Conservation (phyloP, 2,888 invertebrate genomes). For the Polia nebulosa region DNA sequence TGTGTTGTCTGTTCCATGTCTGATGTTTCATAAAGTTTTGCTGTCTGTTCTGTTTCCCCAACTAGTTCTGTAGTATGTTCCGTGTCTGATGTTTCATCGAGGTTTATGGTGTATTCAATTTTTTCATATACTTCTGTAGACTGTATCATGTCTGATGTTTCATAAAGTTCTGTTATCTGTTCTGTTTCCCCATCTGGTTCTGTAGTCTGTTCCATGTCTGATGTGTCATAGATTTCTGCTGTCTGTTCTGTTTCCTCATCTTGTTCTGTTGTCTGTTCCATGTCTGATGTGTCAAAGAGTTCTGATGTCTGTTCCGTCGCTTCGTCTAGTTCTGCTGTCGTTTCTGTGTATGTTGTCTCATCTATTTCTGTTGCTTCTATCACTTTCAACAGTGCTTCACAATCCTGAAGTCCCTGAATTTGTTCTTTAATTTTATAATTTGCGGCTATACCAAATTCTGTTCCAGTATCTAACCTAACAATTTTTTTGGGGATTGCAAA, state of each 20-base stretch:
- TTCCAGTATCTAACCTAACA: conserved; percentile 59
- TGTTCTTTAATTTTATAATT: conserved; percentile 82
- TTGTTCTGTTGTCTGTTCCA: neutral
- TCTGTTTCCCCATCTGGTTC: neutral
- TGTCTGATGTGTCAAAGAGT: too few species aligned
- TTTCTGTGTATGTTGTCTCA: neutral
- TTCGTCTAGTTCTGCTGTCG: too few species aligned
- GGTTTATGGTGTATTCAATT: too few species aligned
- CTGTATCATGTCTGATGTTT: neutral
- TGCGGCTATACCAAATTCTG: conserved; percentile 80
- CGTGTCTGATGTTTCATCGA: neutral
- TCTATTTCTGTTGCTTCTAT: conserved; percentile 41
- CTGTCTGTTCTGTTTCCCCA: neutral
- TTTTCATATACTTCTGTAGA: too few species aligned
- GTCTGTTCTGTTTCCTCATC: too few species aligned
- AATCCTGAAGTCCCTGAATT: conserved; percentile 72
- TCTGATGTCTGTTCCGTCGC: neutral
- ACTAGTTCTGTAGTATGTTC: too few species aligned
- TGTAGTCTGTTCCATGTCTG: neutral
- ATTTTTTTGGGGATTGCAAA: neutral
- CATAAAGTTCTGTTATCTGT: neutral
- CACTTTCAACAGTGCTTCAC: conserved; percentile 70
- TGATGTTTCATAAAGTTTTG: neutral
- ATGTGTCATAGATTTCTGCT: neutral
- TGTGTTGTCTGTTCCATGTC: too few species aligned